Evolutionary conservation across 2,113 vertebrate species (phyloP).

Genomic region (Nesoenas mayeri): DNA sequence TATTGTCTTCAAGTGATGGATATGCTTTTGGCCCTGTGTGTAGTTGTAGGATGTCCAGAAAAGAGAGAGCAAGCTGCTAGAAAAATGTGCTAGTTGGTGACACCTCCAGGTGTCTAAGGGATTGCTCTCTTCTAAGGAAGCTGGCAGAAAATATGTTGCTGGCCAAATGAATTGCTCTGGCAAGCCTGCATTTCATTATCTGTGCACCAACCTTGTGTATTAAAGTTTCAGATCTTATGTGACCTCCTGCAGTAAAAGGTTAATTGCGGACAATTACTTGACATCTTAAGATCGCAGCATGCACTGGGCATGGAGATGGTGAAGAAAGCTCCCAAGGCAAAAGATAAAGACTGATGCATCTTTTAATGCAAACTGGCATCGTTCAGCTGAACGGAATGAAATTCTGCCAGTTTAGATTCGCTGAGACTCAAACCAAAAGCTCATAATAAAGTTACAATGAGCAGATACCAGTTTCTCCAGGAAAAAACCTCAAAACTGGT

Average conservation of each 20-base stretch:
- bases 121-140: not conserved
- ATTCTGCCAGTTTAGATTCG: not conserved
- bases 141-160: not conserved
- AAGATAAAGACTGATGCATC: not conserved
- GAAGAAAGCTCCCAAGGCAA: not conserved
- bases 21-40: fast-evolving
- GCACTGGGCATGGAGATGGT: not conserved
- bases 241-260: not conserved
- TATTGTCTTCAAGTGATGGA: not conserved
- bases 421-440: not conserved
- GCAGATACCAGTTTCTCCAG: not conserved
- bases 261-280: not conserved
- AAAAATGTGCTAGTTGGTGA: not conserved
- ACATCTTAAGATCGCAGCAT: not conserved
- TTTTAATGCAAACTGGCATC: not conserved
- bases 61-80: not conserved
- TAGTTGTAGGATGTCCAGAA: not conserved
- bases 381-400: not conserved
- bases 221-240: not conserved
- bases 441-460: not conserved
- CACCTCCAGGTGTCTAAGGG: not conserved
- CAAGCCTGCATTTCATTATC: not conserved
- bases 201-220: not conserved
- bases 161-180: not conserved
- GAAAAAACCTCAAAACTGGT: not conserved